A percentile compares a stretch with the other conserved stretches of the same genome.
phyloP scores from a whole-genome alignment of 1,140 invertebrate species.

The Eueides isabella region DNA sequence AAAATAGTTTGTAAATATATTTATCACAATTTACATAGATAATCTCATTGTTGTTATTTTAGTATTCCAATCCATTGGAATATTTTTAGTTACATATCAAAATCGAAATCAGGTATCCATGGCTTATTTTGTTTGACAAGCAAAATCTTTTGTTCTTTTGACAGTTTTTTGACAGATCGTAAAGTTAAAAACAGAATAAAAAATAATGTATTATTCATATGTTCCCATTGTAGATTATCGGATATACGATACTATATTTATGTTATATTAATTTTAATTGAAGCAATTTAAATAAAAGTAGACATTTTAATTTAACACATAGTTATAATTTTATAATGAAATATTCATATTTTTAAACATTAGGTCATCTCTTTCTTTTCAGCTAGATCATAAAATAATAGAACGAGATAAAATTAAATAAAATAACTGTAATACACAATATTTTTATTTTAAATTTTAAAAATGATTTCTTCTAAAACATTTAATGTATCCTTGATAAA shows the following conservation, averaged over 20 bases:
- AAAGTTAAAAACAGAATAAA: neutral
- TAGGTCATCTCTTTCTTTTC: constrained; percentile 13
- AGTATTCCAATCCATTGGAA: constrained; percentile 8
- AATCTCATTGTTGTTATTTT: neutral
- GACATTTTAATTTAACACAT: no score
- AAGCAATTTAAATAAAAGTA: no score
- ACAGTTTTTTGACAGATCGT: neutral
- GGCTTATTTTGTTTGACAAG: constrained; percentile 10
- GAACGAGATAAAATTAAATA: constrained; percentile 1
- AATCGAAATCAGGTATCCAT: constrained; percentile 7
- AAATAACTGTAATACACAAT: neutral
- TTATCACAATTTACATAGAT: constrained; percentile 6
- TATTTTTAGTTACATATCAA: neutral
- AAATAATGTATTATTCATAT: neutral
- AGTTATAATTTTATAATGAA: no score
- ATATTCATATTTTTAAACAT: neutral
- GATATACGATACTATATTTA: no score
- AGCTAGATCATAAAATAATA: neutral
- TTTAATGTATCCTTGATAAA: neutral
- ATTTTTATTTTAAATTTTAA: no score
- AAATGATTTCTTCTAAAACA: neutral
- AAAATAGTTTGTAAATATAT: constrained; percentile 3
- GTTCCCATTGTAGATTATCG: neutral
- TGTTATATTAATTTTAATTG: no score
- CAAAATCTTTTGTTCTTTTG: neutral